These are phyloP conservation scores for Notolepis coatsorum DNA, from an alignment of 2,797 vertebrate species.

Conservation along the genomic window DNA sequence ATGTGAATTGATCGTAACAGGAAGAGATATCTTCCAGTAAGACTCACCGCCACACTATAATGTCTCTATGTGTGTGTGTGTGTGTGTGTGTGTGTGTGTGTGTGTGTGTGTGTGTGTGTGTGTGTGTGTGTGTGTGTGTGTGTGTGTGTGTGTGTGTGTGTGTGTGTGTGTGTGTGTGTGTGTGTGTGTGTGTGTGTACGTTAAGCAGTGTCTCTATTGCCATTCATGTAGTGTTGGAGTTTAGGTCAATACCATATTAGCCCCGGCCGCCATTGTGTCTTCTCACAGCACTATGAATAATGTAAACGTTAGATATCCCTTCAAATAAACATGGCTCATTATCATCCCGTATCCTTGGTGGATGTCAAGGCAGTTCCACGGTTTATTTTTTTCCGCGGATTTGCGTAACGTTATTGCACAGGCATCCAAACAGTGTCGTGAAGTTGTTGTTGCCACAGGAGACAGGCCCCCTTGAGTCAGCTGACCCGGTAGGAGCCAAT, in stretches of 20 bases:
- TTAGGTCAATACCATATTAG: slow-evolving; percentile 83
- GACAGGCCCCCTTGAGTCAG: slow-evolving; percentile 64
- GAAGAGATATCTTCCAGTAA: slow-evolving; percentile 74
- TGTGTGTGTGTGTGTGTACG: slow-evolving; percentile 31
- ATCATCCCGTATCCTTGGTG: slow-evolving; percentile 67
- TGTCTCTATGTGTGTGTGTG: slow-evolving; percentile 13
- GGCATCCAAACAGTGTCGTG: slow-evolving; percentile 62
- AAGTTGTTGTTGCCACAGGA: slow-evolving; percentile 72
- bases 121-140: not conserved
- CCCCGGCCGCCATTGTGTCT: slow-evolving; percentile 77
- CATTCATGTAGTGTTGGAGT: slow-evolving; percentile 75
- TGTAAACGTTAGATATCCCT: slow-evolving; percentile 76
- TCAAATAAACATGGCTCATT: slow-evolving; percentile 77
- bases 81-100: slow-evolving; percentile 12
- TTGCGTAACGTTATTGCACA: slow-evolving; percentile 75
- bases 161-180: slow-evolving; percentile 15
- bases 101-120: not conserved
- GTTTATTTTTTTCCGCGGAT: slow-evolving; percentile 62
- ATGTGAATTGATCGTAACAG: slow-evolving; percentile 74
- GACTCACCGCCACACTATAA: slow-evolving; percentile 45
- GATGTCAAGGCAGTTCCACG: slow-evolving; percentile 59
- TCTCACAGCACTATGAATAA: slow-evolving; percentile 77
- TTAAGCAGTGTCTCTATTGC: slow-evolving; percentile 64
- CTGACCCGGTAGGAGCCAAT: slow-evolving; percentile 83
- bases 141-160: not conserved